Base-by-base conservation (phyloP, 2,888 invertebrate species). In the Eudemis profundana region DNA sequence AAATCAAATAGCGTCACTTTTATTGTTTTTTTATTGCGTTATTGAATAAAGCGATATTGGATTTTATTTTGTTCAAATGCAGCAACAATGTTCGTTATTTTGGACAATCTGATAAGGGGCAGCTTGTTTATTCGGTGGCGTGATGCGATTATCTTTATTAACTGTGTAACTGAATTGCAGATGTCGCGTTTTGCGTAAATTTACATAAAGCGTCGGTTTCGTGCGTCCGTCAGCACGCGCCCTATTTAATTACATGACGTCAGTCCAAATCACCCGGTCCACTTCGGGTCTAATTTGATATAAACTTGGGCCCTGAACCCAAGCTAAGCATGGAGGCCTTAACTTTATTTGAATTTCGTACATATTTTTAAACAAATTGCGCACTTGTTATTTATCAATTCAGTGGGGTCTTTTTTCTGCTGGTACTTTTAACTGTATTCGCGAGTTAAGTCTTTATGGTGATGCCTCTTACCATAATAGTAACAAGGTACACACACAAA, bases 191-290 rank as follows among this genome's bases (percentile, higher is more conserved):
- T 74, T 70, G 71, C 70, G 72, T 74, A 74, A 76, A 82, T 83
- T 82, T 78, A 74, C 79, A 82, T 84, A 75, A 77, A 77, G 76
- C 72, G 69, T 78, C 70, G 71, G 71, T 67, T 61, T 44, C 29
- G 57, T 49, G 40, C 74, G 71, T 76, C 78, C 71, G 73, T 70
- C 61, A 62, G 72, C 68, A 64, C 72, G 65, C 67, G 54, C 72
- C 71, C 77, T 78, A 82, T 83, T 82, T 79, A 79, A 84, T 84
- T 81, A 81, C 75, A 80, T 74, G 73, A 74, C 74, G 79, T 78
- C 77, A 74, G 70, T 76, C 73, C 76, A 74, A 82, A 81, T 80
- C 76, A 80, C 74, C 50, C 71, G 67, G 62, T 38, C 72, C 69
- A 70, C 66, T 74, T 72, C 67, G 61, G 68, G 67, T 65, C 66